Evolutionary conservation across 2,888 invertebrate genomes (phyloP), one percentile per base, ranked within the genome.

Genomic region (Crematogaster levior): DNA sequence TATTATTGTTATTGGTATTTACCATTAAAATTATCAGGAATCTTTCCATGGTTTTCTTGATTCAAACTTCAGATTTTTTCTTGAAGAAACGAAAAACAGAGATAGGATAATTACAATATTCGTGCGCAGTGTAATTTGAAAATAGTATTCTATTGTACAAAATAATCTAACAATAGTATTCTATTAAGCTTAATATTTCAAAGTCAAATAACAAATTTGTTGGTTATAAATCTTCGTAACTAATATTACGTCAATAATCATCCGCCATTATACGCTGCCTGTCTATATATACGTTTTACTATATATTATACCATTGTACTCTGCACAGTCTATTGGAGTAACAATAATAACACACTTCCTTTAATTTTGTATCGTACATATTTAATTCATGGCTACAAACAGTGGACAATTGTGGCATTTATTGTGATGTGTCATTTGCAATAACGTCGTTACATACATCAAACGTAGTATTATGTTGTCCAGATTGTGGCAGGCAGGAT

Each of bases 371-470:
- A 34, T 46, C 58, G 34, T 34, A 48, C 37, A n/a, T 27, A 27
- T 5, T 3, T 73, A 68, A 68, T 68, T 77, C n/a, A 68, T 56
- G 34, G 7, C 30, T 56, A 30, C 18, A 24, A 43, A 9, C 30
- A 24, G 24, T 12, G 12, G 30, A 12, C 43, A 77, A 77, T 40
- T 68, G 53, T 68, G 53, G 24, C 43, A 68, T 68, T 77, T 56
- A 77, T 77, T 56, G 21, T 21, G 70, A 77, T 56, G 24, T 53
- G 53, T 77, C 68, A 77, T 77, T 77, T 70, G 40, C 70, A 56
- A 7, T 53, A 43, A 53, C 34, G 34, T 10, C 21, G 61, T 77
- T 75, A 37, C 12, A 18, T 75, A 37, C 12, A 18, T 68, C 56
- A 43, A 79, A 24, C 21, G 56, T 34, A 56, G 56, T 56, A 66